These are phyloP conservation scores for Amphiprion clarkii DNA, from an alignment of 2,797 vertebrate genomes.

Conservation along the genomic window DNA sequence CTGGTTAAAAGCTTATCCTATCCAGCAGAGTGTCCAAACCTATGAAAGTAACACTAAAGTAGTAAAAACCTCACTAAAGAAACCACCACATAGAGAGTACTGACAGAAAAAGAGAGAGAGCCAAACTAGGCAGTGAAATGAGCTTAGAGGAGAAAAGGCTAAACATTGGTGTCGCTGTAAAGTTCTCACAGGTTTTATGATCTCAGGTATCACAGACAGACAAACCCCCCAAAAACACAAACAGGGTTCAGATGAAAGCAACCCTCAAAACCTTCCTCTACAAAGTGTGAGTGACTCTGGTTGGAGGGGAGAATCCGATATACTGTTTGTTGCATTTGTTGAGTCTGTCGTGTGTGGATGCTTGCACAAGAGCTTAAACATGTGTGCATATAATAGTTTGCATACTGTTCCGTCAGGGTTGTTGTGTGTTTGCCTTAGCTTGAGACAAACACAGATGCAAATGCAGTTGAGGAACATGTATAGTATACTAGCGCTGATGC, in stretches of 20 bases:
- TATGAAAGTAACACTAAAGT: slow-evolving; percentile 21
- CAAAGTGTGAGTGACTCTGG: slow-evolving; percentile 51
- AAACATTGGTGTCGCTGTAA: slow-evolving; percentile 67
- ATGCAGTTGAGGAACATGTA: too few species aligned
- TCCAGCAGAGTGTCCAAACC: slow-evolving; percentile 3
- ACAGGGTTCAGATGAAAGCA: slow-evolving; percentile 69
- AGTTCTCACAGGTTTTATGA: slow-evolving; percentile 72
- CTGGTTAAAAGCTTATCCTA: neutral
- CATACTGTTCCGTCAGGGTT: neutral
- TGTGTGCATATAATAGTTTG: slow-evolving; percentile 11
- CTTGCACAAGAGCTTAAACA: slow-evolving; percentile 27
- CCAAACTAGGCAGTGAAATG: slow-evolving; percentile 37
- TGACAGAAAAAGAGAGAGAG: slow-evolving; percentile 9
- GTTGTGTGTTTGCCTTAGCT: neutral
- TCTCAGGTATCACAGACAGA: slow-evolving; percentile 66
- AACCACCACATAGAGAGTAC: neutral
- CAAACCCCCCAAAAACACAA: slow-evolving; percentile 73
- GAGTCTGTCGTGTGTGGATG: slow-evolving; percentile 21
- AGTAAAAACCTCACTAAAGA: slow-evolving; percentile 19
- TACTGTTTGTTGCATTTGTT: slow-evolving; percentile 54
- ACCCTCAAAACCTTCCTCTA: slow-evolving; percentile 70
- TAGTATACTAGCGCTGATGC: neutral
- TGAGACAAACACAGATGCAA: neutral
- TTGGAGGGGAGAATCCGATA: slow-evolving; percentile 61
- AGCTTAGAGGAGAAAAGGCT: slow-evolving; percentile 21